Conservation (phyloP, 2,113 vertebrate genomes). For the Hippocampus abdominalis region DNA sequence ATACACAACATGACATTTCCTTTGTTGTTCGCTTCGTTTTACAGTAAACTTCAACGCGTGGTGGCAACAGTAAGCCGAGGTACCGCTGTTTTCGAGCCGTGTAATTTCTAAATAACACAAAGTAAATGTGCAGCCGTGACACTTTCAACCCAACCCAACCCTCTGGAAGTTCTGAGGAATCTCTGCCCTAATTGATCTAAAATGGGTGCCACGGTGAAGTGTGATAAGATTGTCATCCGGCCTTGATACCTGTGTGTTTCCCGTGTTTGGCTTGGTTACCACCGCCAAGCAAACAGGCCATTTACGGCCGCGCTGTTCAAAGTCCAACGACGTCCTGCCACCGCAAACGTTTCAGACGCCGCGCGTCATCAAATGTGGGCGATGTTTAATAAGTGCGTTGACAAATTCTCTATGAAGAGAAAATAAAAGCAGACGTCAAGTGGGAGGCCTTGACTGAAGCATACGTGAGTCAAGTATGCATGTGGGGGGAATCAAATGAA, state of each 20-base stretch:
- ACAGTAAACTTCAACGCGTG: too few species aligned
- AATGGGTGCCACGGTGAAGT: constrained; percentile 24
- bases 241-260: not conserved
- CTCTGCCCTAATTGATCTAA: not conserved
- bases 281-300: not conserved
- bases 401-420: constrained; percentile 18
- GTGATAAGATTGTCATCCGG: constrained; percentile 13
- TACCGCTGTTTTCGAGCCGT: too few species aligned
- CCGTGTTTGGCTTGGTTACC: constrained; percentile 27
- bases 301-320: constrained; percentile 31
- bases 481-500: not conserved
- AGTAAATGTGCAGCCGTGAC: too few species aligned
- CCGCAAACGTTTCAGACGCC: not conserved
- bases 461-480: not conserved
- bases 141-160: too few species aligned
- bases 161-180: not conserved
- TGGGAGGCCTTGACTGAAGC: constrained; percentile 19
- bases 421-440: constrained; percentile 29
- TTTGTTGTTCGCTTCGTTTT: too few species aligned
- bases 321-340: constrained; percentile 31
- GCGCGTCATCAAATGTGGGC: not conserved
- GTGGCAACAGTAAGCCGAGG: too few species aligned
- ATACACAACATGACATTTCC: too few species aligned
- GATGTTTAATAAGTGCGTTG: constrained; percentile 7
- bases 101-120: too few species aligned